Base-by-base conservation (phyloP, 1,140 invertebrate species). In the Mamestra configurata region DNA sequence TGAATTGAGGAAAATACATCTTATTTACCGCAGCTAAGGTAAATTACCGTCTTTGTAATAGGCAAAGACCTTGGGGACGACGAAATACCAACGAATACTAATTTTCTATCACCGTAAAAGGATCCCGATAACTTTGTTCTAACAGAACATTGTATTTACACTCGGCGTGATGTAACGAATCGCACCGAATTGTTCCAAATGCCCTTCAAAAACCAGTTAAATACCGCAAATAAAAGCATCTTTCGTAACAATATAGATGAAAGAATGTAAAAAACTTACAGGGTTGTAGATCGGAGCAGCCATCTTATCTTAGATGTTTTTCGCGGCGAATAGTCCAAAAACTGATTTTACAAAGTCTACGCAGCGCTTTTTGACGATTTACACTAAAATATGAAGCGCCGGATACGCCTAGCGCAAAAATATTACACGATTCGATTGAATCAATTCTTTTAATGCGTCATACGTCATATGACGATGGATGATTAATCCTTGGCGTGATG, bases 211-310 rank as follows among this genome's bases (percentile, higher is more conserved):
- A 79, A 78, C 51, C 68, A 73, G 80, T 78, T 83, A 88, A 83
- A 80, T 77, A 68, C 53, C 49, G 35, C 51, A 77, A 35, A 27
- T 24, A 55, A 77, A 68, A 49, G 75, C 46, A 53, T 35, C 46
- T 68, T 51, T 77, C 40, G 73, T 61, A 46, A 46, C 40, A 66
- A 79, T 27, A 79, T 55, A 72, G 18, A 3, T 31, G 5, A 3
- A 83, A 53, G 71, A 79, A 80, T 70, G 82, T 82, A 79, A 75
- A 77, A 79, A 79, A 87, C 92, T 90, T 84, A 93, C 92, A 59
- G 91, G 91, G 78, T 87, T 92, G 82, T 92, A 93, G 20, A 93
- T 91, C 15, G 92, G 81, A 70, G 85, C 88, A 11, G 89, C 86
- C 90, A 93, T 93, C 72, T 87, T 84, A 81, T 55, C 7, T 43